These are phyloP conservation scores for Calephelis virginiensis DNA, from an alignment of 1,140 invertebrate species.

Conservation along the genomic window DNA sequence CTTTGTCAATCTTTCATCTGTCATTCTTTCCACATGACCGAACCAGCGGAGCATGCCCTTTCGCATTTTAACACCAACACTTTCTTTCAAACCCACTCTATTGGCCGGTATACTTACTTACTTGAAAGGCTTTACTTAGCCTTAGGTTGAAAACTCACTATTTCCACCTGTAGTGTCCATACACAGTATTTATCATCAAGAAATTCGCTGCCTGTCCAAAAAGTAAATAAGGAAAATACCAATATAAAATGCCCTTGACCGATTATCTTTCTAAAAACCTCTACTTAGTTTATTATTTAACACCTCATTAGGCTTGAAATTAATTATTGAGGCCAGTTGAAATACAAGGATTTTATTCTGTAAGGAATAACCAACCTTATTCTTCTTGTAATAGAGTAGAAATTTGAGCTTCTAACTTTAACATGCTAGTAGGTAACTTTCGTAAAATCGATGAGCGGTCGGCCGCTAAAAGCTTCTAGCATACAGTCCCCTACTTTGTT, in stretches of 20 bases:
- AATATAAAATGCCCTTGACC: background rate
- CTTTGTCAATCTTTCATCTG: too few species aligned
- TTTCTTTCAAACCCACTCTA: too few species aligned
- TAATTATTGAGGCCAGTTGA: conserved; percentile 6
- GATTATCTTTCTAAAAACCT: background rate
- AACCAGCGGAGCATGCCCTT: too few species aligned
- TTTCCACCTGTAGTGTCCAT: too few species aligned
- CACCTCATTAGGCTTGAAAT: conserved; percentile 8
- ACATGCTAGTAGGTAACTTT: background rate
- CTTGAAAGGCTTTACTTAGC: too few species aligned
- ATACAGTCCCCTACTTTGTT: conserved; percentile 6
- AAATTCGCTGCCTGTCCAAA: too few species aligned
- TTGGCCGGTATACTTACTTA: too few species aligned
- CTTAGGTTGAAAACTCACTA: too few species aligned
- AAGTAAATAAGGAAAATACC: background rate
- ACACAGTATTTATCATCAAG: too few species aligned
- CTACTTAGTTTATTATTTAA: conserved; percentile 6
- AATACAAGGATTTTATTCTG: background rate
- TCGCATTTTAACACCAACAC: too few species aligned
- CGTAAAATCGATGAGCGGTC: conserved; percentile 16
- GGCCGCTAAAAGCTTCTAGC: conserved; percentile 18
- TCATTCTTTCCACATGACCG: too few species aligned
- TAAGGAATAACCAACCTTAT: background rate
- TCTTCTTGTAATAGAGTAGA: background rate
- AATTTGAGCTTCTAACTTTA: background rate